Evolutionary conservation across 2,888 invertebrate species (phyloP), one percentile per base, ranked within the genome.

Genomic region (Chromoteleia sp.): DNA sequence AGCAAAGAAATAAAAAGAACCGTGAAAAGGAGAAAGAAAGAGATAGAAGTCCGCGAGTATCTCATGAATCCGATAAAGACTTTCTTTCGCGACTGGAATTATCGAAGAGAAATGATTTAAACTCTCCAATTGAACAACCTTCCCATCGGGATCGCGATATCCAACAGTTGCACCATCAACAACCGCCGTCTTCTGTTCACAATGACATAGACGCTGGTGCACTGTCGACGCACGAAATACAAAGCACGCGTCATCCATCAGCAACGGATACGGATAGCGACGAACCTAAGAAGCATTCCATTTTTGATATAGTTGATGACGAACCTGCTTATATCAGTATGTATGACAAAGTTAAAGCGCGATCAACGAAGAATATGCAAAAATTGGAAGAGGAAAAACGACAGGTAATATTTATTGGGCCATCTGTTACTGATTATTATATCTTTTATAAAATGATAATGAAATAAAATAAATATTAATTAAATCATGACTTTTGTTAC

Each of bases 281-380:
- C 89, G 96, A 96, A 90, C 96, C 95, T 58, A 97, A 97, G 91
- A 97, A 97, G 91, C 97, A 97, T 93, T 97, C 97, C 68, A 97
- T 97, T 88, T 97, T 98, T 91, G 97, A 97, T 89, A 97, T 97
- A 74, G 95, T 97, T 48, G 96, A 96, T 89, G 97, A 97, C 88
- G 97, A 96, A 77, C 97, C 98, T 0, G 95, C 96, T 7, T 98
- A 98, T 89, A 97, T 98, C 78, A 98, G 98, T 7, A 99, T 99
- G 98, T 99, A 99, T 91, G 98, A 98, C 90, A 98, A 98, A 92
- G 98, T 98, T 0, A 98, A 98, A 92, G 98, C 98, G 1, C 94
- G 98, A 41, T 97, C 98, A 19, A 97, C 97, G 87, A 97, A 98
- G 92, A 98, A 97, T 91, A 97, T 97, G 96, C 97, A 97, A 90